Conservation (phyloP, 2,113 vertebrate species). For the Hippocampus comes region DNA sequence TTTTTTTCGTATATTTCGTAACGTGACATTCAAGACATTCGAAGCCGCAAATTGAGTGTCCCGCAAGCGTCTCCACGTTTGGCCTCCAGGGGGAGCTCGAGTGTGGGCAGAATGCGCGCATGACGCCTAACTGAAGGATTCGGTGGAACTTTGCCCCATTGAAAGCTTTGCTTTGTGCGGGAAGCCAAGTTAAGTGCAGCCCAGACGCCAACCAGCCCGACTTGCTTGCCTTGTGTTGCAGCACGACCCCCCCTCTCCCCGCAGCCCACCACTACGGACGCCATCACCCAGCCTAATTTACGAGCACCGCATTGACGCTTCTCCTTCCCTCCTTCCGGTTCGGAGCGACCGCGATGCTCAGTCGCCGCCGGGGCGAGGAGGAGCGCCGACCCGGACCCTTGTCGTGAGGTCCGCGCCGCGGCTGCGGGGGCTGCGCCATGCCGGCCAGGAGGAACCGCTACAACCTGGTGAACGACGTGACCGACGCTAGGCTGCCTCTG, state of each 20-base stretch:
- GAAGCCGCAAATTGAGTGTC: background rate
- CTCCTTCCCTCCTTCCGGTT: background rate
- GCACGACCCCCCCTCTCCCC: background rate
- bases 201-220: background rate
- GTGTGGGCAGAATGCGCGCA: background rate
- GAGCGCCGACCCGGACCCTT: constrained; percentile 13
- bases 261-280: background rate
- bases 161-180: constrained; percentile 32
- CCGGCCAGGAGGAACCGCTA: constrained; percentile 83
- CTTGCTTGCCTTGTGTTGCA: background rate
- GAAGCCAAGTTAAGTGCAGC: constrained; percentile 16
- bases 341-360: background rate
- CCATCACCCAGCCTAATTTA: background rate
- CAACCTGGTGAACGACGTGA: constrained; percentile 89
- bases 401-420: background rate
- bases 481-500: constrained; percentile 83
- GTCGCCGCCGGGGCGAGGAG: background rate
- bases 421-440: constrained; percentile 60
- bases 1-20: too few relatives aligned
- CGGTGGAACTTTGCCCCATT: constrained; percentile 69
- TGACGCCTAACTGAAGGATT: constrained; percentile 1
- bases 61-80: background rate
- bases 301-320: constrained; percentile 6
- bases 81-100: constrained; percentile 6
- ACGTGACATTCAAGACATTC: too few relatives aligned